Base-by-base conservation (phyloP, 2,113 vertebrate genomes). In the Centrocercus urophasianus region DNA sequence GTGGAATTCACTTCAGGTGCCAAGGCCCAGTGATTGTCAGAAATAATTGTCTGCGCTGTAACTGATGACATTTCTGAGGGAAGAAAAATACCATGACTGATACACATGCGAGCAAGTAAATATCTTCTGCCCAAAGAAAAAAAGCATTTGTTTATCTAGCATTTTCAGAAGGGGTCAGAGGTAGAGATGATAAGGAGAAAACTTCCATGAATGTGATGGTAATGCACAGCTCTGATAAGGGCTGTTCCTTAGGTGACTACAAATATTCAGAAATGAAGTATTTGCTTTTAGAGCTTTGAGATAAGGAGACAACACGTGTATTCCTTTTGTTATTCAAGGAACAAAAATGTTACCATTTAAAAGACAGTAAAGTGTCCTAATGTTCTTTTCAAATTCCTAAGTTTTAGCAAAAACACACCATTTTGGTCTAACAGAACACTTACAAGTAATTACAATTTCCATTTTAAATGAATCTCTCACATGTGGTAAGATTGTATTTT, bases 71-170 rank as follows among this genome's bases (percentile, higher is more conserved):
- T 74, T 88, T 86, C 47, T 83, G 52, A 65, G 36, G 28, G 38
- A 54, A 13, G 54, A 8, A 67, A 9, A 0, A 4, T 2, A 3
- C 42, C 64, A 0, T 34, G 50, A 50, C 38, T 36, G 32, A 13
- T 70, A 50, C 8, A 3, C 8, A 6, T 30, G 14, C 10, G 25
- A 74, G 15, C 28, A 69, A n/a, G 65, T 64, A 65, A 60, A 72
- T 20, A n/a, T 4, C 11, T 90, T 65, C 15, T 34, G 36, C n/a
- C 30, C 38, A 21, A 93, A 76, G 22, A 34, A 3, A 43, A 36
- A 36, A 7, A 15, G 6, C 8, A 15, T 42, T 86, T 84, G 86
- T 61, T 42, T 14, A 38, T 67, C 66, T 18, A n/a, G 13, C 64
- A 28, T 43, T 90, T 90, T 54, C 75, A 47, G 43, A 73, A 66